These are phyloP conservation scores for Andrena fulva DNA, from an alignment of 2,888 invertebrate species.

Conservation along the genomic window DNA sequence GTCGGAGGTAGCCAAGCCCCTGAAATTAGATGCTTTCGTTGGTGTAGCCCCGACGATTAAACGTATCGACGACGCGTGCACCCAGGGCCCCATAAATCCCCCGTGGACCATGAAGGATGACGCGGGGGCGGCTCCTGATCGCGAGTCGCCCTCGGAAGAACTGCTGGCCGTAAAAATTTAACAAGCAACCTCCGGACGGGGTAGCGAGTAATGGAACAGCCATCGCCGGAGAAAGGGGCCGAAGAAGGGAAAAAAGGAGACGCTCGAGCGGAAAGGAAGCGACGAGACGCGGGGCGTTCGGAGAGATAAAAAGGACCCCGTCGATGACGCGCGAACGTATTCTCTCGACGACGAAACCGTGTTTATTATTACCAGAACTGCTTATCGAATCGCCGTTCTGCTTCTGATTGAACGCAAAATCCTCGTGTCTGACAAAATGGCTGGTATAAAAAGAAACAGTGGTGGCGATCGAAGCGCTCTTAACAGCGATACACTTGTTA, in stretches of 20 bases:
- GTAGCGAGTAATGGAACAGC: conserved; percentile 31
- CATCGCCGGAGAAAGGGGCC: conserved; percentile 8
- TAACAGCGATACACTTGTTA: too few relatives aligned
- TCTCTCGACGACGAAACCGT: neutral
- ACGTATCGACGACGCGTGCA: conserved; percentile 9
- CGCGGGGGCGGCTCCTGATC: conserved; percentile 1
- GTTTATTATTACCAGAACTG: neutral
- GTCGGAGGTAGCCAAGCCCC: neutral
- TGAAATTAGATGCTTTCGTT: neutral
- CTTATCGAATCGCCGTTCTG: neutral
- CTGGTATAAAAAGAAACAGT: neutral
- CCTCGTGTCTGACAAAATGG: neutral
- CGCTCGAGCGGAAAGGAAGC: conserved; percentile 39
- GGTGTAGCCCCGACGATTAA: neutral
- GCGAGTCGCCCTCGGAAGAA: conserved; percentile 48
- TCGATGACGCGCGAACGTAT: neutral
- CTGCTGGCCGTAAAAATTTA: conserved; percentile 77
- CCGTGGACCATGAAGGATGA: conserved; percentile 44
- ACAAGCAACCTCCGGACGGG: conserved; percentile 66
- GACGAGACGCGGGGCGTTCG: neutral
- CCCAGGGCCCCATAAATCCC: conserved; percentile 50
- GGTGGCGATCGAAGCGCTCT: neutral
- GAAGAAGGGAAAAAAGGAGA: conserved; percentile 12
- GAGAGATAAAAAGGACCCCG: conserved; percentile 26
- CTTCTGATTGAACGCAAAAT: neutral